Conservation (phyloP, 2,113 vertebrate genomes). For the Eulemur rufifrons region DNA sequence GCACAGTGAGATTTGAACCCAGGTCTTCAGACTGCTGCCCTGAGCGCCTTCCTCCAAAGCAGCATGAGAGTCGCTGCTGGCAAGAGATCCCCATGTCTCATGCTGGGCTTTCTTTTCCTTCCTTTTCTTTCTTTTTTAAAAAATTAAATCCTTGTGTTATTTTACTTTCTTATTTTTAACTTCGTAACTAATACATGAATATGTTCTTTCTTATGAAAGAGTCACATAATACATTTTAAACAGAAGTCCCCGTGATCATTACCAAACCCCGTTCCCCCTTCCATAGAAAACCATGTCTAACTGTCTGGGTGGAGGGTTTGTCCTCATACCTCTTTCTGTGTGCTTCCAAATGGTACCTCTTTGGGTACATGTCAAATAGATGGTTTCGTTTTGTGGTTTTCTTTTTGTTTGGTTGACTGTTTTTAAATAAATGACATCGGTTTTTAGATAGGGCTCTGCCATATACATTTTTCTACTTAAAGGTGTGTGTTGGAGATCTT, state of each 20-base stretch:
- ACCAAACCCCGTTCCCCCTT: background rate
- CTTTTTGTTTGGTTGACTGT: background rate
- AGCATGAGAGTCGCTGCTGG: background rate
- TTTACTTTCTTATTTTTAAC: slow-evolving; percentile 26
- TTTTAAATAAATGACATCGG: background rate
- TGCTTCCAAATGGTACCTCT: background rate
- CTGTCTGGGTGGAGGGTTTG: too few species aligned
- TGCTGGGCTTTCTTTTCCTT: background rate
- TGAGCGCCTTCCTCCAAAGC: background rate
- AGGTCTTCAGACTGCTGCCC: background rate
- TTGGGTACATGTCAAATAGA: background rate
- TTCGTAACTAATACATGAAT: background rate
- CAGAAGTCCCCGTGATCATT: background rate
- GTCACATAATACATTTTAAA: background rate
- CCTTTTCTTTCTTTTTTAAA: background rate
- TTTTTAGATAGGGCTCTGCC: background rate
- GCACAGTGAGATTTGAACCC: background rate
- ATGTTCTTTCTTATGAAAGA: background rate
- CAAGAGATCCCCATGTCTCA: background rate
- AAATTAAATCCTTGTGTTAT: background rate
- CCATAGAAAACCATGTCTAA: background rate
- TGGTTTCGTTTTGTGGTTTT: background rate
- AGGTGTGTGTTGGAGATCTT: background rate
- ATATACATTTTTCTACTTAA: background rate
- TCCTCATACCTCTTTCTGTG: background rate